phyloP scores from a whole-genome alignment of 2,113 vertebrate species.

The Lagopus muta region DNA sequence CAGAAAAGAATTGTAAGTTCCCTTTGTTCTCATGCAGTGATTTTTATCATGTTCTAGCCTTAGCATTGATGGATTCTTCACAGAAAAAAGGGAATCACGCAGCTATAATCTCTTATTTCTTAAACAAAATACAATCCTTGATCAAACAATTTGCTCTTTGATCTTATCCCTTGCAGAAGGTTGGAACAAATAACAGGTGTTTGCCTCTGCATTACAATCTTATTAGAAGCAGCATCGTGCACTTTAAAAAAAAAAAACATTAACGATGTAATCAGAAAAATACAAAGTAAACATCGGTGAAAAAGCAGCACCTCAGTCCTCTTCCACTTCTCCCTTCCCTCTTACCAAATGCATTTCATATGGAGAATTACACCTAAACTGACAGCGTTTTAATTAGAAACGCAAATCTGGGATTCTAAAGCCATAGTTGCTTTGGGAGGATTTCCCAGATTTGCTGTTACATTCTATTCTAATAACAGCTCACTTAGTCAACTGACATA shows the following conservation, averaged over 20 bases:
- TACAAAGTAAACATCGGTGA: slow-evolving; percentile 14
- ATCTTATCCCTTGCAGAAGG: slow-evolving; percentile 38
- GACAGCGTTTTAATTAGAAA: slow-evolving; percentile 76
- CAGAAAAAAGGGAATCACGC: neutral
- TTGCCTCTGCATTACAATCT: slow-evolving; percentile 40
- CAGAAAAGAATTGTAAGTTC: neutral
- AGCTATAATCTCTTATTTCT: slow-evolving; percentile 40
- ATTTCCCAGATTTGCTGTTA: slow-evolving; percentile 73
- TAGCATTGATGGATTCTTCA: slow-evolving; percentile 37
- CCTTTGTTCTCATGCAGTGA: neutral
- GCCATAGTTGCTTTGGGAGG: slow-evolving; percentile 50
- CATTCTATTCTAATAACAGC: slow-evolving; percentile 58
- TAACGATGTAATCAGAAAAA: slow-evolving; percentile 49
- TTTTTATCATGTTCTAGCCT: neutral
- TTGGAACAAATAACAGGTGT: slow-evolving; percentile 32
- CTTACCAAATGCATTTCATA: slow-evolving; percentile 28
- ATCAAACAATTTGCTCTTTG: slow-evolving; percentile 69
- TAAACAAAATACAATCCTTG: slow-evolving; percentile 41
- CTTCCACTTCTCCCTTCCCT: slow-evolving; percentile 14
- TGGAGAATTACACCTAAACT: slow-evolving; percentile 60
- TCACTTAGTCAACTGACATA: slow-evolving; percentile 59
- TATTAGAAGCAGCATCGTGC: slow-evolving; percentile 34
- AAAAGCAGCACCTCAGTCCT: slow-evolving; percentile 44
- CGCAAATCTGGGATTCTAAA: slow-evolving; percentile 66
- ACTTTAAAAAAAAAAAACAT: slow-evolving; percentile 33